phyloP scores from a whole-genome alignment of 2,888 invertebrate genomes.

The Zootermopsis nevadensis region DNA sequence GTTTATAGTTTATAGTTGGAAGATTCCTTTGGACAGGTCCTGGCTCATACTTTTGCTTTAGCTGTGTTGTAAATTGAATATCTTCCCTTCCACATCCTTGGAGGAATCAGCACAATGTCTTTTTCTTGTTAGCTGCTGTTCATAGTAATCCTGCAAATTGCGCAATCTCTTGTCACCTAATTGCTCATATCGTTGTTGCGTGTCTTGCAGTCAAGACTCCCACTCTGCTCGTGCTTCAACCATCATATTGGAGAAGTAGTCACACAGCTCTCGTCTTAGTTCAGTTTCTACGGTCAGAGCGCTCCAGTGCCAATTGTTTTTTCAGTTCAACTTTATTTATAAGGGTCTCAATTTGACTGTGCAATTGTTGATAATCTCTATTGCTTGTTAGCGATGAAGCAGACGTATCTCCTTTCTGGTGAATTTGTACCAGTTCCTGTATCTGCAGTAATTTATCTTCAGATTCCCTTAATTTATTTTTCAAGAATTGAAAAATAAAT shows the following conservation, averaged over 20 bases:
- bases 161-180: slow-evolving; percentile 53
- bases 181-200: slow-evolving; percentile 52
- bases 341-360: neutral
- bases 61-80: too few relatives aligned
- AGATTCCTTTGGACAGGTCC: too few relatives aligned
- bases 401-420: neutral
- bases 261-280: neutral
- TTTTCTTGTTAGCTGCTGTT: too few relatives aligned
- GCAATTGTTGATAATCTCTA: neutral
- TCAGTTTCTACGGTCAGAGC: neutral
- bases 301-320: neutral
- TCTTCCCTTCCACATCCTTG: too few relatives aligned
- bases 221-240: neutral
- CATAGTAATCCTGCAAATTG: slow-evolving; percentile 42
- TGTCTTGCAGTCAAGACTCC: slow-evolving; percentile 39
- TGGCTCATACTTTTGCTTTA: too few relatives aligned
- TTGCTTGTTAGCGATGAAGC: neutral
- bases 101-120: too few relatives aligned
- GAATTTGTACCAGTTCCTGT: too few relatives aligned
- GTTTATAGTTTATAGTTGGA: too few relatives aligned
- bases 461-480: too few relatives aligned
- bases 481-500: too few relatives aligned
- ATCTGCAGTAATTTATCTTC: too few relatives aligned
- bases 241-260: neutral
- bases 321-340: neutral